Evolutionary conservation across 2,797 vertebrate genomes (phyloP).

Genomic region (Notolabrus celidotus): DNA sequence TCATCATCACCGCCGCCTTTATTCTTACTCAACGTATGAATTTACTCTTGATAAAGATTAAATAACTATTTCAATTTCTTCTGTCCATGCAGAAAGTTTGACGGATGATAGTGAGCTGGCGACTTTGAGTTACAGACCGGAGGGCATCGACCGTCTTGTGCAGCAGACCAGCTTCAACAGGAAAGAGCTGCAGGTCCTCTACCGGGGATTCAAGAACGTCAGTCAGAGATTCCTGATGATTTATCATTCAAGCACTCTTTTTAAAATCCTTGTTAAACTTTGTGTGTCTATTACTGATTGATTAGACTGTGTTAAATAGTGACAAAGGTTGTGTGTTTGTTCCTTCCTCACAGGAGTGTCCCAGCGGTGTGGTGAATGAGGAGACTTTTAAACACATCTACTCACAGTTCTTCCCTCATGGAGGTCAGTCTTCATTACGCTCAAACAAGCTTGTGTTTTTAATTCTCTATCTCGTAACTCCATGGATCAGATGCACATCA

Average conservation of each 20-base stretch:
- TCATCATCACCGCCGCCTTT: not conserved
- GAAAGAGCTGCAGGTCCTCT: conserved; percentile 96
- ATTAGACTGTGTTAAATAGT: not conserved
- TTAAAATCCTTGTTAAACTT: no score
- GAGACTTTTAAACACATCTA: conserved; percentile 97
- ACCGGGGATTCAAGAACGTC: conserved; percentile 96
- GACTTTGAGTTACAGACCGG: conserved; percentile 92
- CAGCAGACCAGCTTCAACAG: conserved; percentile 95
- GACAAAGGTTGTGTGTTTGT: not conserved
- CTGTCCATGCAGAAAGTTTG: conserved; percentile 86
- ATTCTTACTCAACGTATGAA: not conserved
- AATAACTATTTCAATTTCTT: no score
- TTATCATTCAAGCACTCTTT: not conserved
- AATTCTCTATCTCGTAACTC: no score
- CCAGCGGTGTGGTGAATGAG: conserved; percentile 93
- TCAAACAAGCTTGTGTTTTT: no score
- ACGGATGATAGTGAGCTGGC: conserved; percentile 91
- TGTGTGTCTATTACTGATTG: not conserved
- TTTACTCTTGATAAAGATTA: not conserved
- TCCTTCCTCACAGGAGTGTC: conserved; percentile 89
- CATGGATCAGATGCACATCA: no score
- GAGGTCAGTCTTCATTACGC: conserved; percentile 86
- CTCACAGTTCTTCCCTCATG: conserved; percentile 97
- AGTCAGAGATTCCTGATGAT: conserved; percentile 35
- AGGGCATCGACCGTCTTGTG: conserved; percentile 92